These are phyloP conservation scores for Druon quercuslanigerum DNA, from an alignment of 1,140 invertebrate genomes.

Conservation along the genomic window DNA sequence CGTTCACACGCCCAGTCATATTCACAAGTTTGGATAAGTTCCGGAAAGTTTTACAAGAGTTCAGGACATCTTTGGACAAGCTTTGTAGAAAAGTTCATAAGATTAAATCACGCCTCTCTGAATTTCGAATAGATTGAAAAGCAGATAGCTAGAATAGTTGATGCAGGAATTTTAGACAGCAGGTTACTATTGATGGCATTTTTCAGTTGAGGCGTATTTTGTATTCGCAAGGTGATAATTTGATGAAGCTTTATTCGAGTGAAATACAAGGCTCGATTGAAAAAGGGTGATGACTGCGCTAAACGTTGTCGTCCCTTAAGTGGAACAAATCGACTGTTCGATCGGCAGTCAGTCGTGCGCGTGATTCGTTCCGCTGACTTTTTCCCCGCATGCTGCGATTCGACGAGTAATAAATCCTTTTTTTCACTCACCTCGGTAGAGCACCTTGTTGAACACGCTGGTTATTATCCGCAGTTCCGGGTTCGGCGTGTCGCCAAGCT, in stretches of 20 bases:
- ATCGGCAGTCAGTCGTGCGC: slow-evolving; percentile 29
- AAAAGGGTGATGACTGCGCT: slow-evolving; percentile 20
- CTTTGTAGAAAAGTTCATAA: too few relatives aligned
- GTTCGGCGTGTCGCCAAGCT: slow-evolving; percentile 91
- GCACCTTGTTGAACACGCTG: slow-evolving; percentile 89
- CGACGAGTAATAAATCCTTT: slow-evolving; percentile 30
- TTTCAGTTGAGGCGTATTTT: neutral
- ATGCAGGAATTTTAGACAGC: neutral
- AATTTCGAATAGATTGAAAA: neutral
- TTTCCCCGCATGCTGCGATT: neutral
- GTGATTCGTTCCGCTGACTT: slow-evolving; percentile 31
- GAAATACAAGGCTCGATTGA: slow-evolving; percentile 12
- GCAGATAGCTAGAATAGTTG: neutral
- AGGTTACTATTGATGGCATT: neutral
- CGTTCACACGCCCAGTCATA: too few relatives aligned
- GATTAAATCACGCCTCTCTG: too few relatives aligned
- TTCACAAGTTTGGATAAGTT: too few relatives aligned
- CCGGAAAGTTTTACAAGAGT: too few relatives aligned
- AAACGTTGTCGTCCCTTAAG: slow-evolving; percentile 7
- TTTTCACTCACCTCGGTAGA: slow-evolving; percentile 83
- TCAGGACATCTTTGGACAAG: too few relatives aligned
- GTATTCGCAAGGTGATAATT: slow-evolving; percentile 8
- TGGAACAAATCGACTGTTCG: slow-evolving; percentile 23
- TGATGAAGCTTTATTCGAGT: neutral
- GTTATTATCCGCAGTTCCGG: slow-evolving; percentile 89